Base-by-base conservation (phyloP, 2,113 vertebrate genomes). In the Actenoides hombroni region DNA sequence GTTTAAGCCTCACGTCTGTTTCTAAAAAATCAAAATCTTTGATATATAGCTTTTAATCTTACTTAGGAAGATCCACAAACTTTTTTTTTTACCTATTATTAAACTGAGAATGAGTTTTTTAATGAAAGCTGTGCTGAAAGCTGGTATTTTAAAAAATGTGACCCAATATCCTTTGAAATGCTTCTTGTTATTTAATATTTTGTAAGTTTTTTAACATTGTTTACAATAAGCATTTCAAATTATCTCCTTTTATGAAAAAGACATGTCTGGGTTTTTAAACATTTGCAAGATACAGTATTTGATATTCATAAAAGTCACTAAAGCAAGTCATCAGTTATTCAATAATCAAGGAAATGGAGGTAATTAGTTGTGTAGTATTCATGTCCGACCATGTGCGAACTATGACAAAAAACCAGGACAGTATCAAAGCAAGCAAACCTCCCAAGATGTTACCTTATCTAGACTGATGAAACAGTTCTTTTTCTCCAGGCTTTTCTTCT, bases 401-500 rank as follows among this genome's bases (percentile, higher is more conserved):
- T 48, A 18, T 71, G 51, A 56, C 54, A 20, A n/a, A 85, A 88
- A 71, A 42, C 0, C n/a, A 68, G 13, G 49, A 46, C 3, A 23
- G 3, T 57, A 73, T 57, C 37, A 70, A 79, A 86, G 61, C 16
- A 76, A 85, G 10, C 39, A 90, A 64, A 39, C 12, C 10, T 53
- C 23, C 48, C 4, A 4, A 79, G 49, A 85, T 12, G 12, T 80
- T 90, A 60, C 40, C 24, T 73, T 90, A 33, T 65, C 61, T 88
- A 87, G 51, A 53, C 25, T 79, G 44, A 82, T 84, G 11, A 93
- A 93, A 67, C 17, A 37, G 6, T 77, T 48, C 1, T 57, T 91
- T 82, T 85, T 90, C 51, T 94, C 48, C 64, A 88, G 56, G 20
- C 16, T 83, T 92, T 94, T 87, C 61, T 90, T 90, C 83, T 96